Conservation (phyloP, 2,797 vertebrate species). For the Sarcoramphus papa region DNA sequence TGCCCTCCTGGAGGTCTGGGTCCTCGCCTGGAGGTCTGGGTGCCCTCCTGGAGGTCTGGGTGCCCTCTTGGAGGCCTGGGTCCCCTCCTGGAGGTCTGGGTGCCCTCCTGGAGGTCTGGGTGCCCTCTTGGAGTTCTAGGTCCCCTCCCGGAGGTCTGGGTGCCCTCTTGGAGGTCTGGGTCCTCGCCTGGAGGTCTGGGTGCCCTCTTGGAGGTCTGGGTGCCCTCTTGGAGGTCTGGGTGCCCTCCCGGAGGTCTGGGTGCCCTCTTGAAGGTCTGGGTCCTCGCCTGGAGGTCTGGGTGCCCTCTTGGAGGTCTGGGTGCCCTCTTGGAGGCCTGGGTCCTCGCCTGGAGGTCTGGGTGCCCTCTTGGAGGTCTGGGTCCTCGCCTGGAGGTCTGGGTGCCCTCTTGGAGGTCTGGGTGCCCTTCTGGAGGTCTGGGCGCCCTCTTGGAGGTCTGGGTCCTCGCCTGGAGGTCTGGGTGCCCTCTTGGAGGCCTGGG, state of each 20-base stretch:
- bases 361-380: too few relatives aligned
- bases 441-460: not conserved
- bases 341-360: rapidly evolving
- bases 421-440: not conserved
- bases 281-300: not conserved
- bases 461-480: not conserved
- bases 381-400: rapidly evolving
- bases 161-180: not conserved
- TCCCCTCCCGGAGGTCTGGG: not conserved
- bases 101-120: rapidly evolving
- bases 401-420: not conserved
- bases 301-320: not conserved
- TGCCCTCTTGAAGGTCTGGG: rapidly evolving
- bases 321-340: rapidly evolving
- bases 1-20: not conserved
- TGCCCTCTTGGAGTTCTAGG: rapidly evolving
- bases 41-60: not conserved
- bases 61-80: rapidly evolving
- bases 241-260: rapidly evolving
- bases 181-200: too few relatives aligned
- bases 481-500: too few relatives aligned
- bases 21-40: too few relatives aligned
- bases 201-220: not conserved
- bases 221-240: rapidly evolving
- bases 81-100: rapidly evolving